These are phyloP conservation scores for Mechanitis messenoides DNA, from an alignment of 2,888 invertebrate species.

Conservation along the genomic window DNA sequence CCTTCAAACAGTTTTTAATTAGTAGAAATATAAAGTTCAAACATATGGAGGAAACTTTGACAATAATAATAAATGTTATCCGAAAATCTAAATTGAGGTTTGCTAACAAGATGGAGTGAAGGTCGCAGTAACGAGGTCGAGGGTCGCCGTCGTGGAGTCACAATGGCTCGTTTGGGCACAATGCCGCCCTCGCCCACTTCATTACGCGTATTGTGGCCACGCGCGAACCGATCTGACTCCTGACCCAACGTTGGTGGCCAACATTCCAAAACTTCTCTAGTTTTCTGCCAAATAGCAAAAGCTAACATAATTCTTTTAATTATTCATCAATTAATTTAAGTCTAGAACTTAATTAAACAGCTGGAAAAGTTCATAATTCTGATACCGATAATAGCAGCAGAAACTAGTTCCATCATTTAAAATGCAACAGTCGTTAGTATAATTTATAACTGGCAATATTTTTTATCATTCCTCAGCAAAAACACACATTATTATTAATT, in stretches of 20 bases:
- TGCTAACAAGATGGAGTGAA: constrained; percentile 40
- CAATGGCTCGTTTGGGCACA: constrained; percentile 73
- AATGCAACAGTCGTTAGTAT: not conserved
- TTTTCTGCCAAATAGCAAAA: constrained; percentile 10
- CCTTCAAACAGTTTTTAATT: not conserved
- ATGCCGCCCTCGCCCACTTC: constrained; percentile 73
- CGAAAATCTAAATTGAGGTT: constrained; percentile 13
- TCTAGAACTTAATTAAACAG: not conserved
- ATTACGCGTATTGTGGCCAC: constrained; percentile 72
- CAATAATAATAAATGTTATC: not conserved
- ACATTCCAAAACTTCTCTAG: constrained; percentile 23
- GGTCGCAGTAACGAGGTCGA: constrained; percentile 59
- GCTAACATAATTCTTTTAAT: too few relatives aligned
- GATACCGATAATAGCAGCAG: not conserved
- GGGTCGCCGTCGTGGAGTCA: constrained; percentile 51
- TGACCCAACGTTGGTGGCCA: constrained; percentile 58
- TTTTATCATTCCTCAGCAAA: not conserved
- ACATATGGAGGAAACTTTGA: too few relatives aligned
- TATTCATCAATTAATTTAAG: too few relatives aligned
- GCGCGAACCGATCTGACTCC: constrained; percentile 46
- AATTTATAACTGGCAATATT: not conserved
- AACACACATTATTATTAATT: constrained; percentile 12
- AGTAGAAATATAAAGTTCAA: not conserved
- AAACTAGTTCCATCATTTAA: constrained; percentile 1
- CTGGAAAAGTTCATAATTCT: not conserved